Conservation (phyloP, 1,140 invertebrate genomes). For the Drosophila sp. region DNA sequence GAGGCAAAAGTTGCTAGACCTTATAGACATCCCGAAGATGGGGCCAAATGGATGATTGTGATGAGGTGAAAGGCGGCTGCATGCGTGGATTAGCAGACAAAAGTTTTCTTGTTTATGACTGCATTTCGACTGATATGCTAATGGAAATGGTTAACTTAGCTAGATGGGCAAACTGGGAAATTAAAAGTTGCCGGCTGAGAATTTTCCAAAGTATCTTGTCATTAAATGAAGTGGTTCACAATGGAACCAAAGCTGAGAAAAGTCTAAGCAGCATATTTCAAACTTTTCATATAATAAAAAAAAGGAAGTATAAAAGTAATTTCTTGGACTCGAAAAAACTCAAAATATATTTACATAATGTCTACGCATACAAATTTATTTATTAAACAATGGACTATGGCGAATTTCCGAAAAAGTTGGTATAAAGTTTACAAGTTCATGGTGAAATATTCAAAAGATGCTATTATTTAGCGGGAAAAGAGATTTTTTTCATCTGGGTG, state of each 20-base stretch:
- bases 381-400: background rate
- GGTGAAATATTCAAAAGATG: no score
- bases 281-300: conserved; percentile 9
- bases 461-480: no score
- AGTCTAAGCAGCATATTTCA: background rate
- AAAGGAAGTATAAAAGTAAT: background rate
- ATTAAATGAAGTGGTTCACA: conserved; percentile 55
- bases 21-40: conserved; percentile 36
- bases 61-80: conserved; percentile 29
- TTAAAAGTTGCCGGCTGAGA: conserved; percentile 60
- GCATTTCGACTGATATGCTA: conserved; percentile 47
- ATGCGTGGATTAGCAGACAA: conserved; percentile 69
- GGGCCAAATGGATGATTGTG: conserved; percentile 67
- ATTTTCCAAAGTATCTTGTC: conserved; percentile 52
- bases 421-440: no score
- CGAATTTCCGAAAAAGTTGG: no score
- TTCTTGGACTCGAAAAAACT: background rate
- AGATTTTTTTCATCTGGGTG: no score
- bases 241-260: conserved; percentile 8
- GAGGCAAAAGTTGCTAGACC: conserved; percentile 75
- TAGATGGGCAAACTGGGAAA: conserved; percentile 83
- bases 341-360: background rate
- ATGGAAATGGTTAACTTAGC: conserved; percentile 83
- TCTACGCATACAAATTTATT: background rate
- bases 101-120: conserved; percentile 65